These are phyloP conservation scores for Drosophila acutilabella DNA, from an alignment of 2,888 invertebrate genomes.

Conservation along the genomic window DNA sequence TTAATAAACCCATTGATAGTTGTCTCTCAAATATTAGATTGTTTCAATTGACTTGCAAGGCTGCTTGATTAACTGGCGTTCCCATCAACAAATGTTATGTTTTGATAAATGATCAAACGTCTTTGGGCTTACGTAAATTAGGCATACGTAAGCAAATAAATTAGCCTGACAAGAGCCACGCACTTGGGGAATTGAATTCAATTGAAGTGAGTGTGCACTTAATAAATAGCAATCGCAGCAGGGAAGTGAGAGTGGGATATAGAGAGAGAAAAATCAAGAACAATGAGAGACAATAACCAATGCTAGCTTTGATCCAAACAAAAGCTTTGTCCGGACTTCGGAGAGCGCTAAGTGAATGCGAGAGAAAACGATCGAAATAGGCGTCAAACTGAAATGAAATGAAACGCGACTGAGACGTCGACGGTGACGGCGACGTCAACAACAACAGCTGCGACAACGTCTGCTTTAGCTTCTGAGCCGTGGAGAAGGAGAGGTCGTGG, in stretches of 20 bases:
- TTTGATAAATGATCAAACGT: constrained; percentile 2
- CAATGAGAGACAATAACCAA: constrained; percentile 31
- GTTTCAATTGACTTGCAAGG: constrained; percentile 2
- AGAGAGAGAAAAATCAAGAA: constrained; percentile 4
- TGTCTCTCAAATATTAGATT: background rate
- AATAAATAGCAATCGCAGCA: constrained; percentile 23
- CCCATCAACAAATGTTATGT: background rate
- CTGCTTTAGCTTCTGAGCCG: constrained; percentile 8
- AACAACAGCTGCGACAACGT: constrained; percentile 4
- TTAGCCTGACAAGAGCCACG: constrained; percentile 71
- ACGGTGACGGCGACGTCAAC: background rate
- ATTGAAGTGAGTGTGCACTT: constrained; percentile 68
- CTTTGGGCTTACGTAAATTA: constrained; percentile 60
- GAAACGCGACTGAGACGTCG: constrained; percentile 30
- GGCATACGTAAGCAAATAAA: constrained; percentile 77
- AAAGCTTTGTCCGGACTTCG: constrained; percentile 8
- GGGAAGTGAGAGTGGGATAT: constrained; percentile 1
- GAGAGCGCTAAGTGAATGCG: constrained; percentile 25
- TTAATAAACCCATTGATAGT: background rate
- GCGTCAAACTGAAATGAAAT: constrained; percentile 68
- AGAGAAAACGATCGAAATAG: constrained; percentile 36
- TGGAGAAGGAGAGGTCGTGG: background rate
- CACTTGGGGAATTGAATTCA: constrained; percentile 76
- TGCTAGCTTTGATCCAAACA: constrained; percentile 59
- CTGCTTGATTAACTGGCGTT: background rate